Evolutionary conservation across 2,113 vertebrate genomes (phyloP).

Genomic region (Chloropsis hardwickii): DNA sequence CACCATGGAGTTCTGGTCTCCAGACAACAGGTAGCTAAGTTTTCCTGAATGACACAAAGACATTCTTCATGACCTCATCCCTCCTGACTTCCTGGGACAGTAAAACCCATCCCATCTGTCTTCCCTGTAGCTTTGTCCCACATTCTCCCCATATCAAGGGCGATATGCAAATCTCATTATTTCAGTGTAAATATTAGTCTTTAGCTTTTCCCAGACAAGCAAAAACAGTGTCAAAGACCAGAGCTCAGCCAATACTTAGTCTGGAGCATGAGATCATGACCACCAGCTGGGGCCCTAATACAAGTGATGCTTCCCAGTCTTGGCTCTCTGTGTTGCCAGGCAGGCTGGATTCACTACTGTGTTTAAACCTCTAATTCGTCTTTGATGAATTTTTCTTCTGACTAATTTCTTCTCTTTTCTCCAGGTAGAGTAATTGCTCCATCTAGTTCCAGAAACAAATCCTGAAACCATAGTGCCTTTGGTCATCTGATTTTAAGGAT

Average conservation of each 20-base stretch:
- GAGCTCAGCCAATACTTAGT: not conserved
- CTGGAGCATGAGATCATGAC: not conserved
- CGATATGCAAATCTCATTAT: accelerated
- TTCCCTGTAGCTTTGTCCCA: not conserved
- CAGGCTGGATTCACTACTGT: not conserved
- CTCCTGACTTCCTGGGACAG: not conserved
- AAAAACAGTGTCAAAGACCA: not conserved
- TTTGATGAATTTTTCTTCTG: not conserved
- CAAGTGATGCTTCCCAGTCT: not conserved
- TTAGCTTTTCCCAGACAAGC: not conserved
- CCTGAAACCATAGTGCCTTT: not conserved
- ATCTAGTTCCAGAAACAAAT: not conserved
- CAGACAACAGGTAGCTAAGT: not conserved
- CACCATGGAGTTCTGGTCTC: not conserved
- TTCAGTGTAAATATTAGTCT: not conserved
- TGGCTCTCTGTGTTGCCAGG: not conserved
- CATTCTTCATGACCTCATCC: not conserved
- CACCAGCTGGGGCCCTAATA: not conserved
- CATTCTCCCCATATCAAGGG: not conserved
- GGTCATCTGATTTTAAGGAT: not conserved
- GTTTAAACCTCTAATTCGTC: not conserved
- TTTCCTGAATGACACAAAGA: not conserved
- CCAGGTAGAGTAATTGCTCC: not conserved
- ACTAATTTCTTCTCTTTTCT: not conserved
- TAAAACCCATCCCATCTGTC: not conserved